phyloP scores from a whole-genome alignment of 2,888 invertebrate genomes.

The Tuberolachnus salignus region DNA sequence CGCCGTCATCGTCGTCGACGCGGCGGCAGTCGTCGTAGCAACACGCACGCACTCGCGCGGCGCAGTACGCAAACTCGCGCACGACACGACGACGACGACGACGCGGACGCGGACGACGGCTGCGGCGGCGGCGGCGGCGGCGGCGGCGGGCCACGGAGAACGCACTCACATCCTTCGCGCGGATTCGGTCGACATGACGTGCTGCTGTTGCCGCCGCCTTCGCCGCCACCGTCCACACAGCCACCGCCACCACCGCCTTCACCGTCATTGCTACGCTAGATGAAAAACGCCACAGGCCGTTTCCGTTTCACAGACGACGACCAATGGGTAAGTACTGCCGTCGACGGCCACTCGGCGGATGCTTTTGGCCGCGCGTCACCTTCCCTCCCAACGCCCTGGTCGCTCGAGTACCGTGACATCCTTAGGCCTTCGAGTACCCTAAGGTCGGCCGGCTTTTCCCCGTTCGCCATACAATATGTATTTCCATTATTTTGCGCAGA shows the following conservation, averaged over 20 bases:
- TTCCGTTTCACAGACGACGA: constrained; percentile 9
- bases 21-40: neutral
- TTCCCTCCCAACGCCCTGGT: neutral
- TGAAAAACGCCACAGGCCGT: constrained; percentile 28
- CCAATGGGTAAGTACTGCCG: constrained; percentile 29
- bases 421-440: neutral
- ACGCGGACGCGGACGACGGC: constrained; percentile 1
- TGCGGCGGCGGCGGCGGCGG: neutral
- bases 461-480: neutral
- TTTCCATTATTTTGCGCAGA: constrained; percentile 64
- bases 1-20: neutral
- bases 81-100: neutral
- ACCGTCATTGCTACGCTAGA: neutral
- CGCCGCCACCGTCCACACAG: neutral
- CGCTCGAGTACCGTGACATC: neutral
- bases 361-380: neutral
- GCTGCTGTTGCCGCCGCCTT: constrained; percentile 3
- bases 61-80: too few relatives aligned
- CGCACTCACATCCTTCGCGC: constrained; percentile 4
- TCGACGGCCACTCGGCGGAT: too few relatives aligned
- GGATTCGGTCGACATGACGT: constrained; percentile 36
- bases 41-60: neutral
- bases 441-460: neutral
- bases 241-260: neutral
- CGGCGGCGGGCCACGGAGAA: neutral